phyloP scores from a whole-genome alignment of 2,888 invertebrate species.

The Sinhomidia bicolor region DNA sequence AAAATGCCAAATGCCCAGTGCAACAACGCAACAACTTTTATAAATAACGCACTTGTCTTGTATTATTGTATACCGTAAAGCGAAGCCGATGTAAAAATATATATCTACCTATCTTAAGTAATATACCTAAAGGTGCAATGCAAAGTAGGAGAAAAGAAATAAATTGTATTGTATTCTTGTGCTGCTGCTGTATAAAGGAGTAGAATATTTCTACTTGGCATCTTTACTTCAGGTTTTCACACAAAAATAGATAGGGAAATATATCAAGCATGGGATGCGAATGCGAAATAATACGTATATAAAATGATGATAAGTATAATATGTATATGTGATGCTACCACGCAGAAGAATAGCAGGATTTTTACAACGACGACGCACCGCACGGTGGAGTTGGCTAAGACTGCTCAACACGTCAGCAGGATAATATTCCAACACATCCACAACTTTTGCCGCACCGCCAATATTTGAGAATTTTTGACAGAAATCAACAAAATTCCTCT shows the following conservation, averaged over 20 bases:
- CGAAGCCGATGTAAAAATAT: background rate
- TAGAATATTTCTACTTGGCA: background rate
- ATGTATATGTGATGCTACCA: background rate
- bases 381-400: conserved; percentile 60
- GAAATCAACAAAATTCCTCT: conserved; percentile 5
- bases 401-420: conserved; percentile 69
- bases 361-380: background rate
- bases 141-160: background rate
- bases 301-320: too few species aligned
- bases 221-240: background rate
- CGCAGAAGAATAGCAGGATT: background rate
- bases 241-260: too few species aligned
- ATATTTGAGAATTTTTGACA: conserved; percentile 69
- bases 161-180: too few species aligned
- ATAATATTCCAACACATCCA: conserved; percentile 73
- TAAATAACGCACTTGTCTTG: too few species aligned
- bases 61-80: too few species aligned
- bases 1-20: background rate
- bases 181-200: background rate
- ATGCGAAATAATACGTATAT: background rate
- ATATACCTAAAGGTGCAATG: too few species aligned
- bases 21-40: background rate
- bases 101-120: too few species aligned
- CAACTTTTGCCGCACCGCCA: conserved; percentile 71
- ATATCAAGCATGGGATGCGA: background rate